A percentile compares a stretch with the other conserved stretches of the same genome.
phyloP scores from a whole-genome alignment of 1,140 invertebrate species.

The Leucophenga varia region DNA sequence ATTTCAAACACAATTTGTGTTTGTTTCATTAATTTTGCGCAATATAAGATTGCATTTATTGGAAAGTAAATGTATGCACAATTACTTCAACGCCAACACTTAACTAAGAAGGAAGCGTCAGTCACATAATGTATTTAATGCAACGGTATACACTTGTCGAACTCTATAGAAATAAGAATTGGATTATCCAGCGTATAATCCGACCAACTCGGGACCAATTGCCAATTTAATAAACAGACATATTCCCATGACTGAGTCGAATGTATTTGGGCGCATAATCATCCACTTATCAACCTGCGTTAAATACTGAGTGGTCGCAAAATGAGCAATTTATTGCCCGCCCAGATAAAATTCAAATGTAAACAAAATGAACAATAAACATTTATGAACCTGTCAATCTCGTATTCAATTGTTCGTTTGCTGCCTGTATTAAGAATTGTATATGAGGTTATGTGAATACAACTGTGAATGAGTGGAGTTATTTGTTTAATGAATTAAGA shows the following conservation, averaged over 20 bases:
- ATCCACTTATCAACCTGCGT: constrained; percentile 12
- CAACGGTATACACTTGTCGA: constrained; percentile 32
- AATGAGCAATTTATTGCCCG: constrained; percentile 46
- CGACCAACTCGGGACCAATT: too few species aligned
- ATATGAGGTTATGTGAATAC: constrained; percentile 42
- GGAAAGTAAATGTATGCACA: not conserved
- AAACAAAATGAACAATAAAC: constrained; percentile 45
- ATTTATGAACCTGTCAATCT: constrained; percentile 52
- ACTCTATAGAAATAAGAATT: constrained; percentile 37
- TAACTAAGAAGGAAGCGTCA: not conserved
- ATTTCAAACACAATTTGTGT: too few species aligned
- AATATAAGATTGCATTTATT: too few species aligned
- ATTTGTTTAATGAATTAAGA: too few species aligned
- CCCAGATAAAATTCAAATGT: constrained; percentile 54
- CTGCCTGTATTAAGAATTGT: too few species aligned
- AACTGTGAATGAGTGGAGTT: too few species aligned
- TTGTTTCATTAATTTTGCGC: too few species aligned
- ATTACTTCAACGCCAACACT: not conserved
- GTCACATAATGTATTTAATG: too few species aligned
- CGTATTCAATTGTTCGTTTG: constrained; percentile 45
- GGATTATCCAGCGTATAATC: too few species aligned
- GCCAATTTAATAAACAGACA: constrained; percentile 40
- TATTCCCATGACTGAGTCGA: constrained; percentile 45
- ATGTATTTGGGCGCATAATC: constrained; percentile 44
- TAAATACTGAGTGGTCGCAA: constrained; percentile 29